Conservation (phyloP, 2,797 vertebrate genomes). For the Emys orbicularis region DNA sequence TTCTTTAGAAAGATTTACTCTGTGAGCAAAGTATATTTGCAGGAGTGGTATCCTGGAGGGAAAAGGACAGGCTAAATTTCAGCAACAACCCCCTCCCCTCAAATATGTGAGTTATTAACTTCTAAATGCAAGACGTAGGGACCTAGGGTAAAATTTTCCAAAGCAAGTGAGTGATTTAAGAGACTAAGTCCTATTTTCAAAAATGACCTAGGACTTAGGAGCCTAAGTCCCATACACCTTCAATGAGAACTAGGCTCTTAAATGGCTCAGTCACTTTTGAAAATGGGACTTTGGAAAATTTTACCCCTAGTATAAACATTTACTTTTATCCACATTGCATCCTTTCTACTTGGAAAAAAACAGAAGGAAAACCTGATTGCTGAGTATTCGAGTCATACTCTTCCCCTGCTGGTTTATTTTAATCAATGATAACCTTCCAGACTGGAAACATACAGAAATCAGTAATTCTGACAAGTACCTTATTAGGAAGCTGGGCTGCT, state of each 20-base stretch:
- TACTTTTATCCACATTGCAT: neutral
- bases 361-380: neutral
- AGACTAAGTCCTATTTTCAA: neutral
- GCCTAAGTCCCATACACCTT: neutral
- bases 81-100: neutral
- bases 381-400: neutral
- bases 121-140: neutral
- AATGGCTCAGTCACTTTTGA: neutral
- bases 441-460: neutral
- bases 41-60: neutral
- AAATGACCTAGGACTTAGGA: neutral
- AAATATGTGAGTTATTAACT: neutral
- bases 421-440: neutral
- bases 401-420: neutral
- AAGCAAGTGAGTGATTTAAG: rapidly evolving
- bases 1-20: neutral
- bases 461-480: neutral
- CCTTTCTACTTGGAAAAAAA: neutral
- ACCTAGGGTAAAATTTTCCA: neutral
- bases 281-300: neutral
- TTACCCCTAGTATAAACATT: neutral
- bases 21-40: neutral
- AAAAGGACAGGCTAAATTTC: neutral
- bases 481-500: neutral
- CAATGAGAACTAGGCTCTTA: neutral